Evolutionary conservation across 2,888 invertebrate species (phyloP), one percentile per base, ranked within the genome.

Genomic region (Scaeva pyrastri): DNA sequence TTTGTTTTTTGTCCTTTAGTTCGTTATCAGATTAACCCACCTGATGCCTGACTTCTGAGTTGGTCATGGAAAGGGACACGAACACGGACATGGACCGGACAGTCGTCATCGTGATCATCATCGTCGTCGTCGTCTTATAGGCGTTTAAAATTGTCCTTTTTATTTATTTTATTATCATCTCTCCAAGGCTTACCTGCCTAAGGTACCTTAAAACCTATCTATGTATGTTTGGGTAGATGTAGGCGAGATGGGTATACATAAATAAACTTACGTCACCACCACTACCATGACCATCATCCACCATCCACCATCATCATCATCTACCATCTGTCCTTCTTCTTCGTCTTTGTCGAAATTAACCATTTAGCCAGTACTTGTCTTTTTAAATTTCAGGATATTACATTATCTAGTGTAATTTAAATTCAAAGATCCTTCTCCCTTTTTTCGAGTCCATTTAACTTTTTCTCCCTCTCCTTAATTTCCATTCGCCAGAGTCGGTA

Each of bases 371-470:
- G 41, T 12, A 4, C 39, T 23, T 70, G n/a, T 31, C 52, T n/a
- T 73, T n/a, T 77, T 77, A 70, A 77, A 73, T 73, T 73, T 73
- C 76, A 72, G 82, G 82, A 82, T 82, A 82, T 83, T 83, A 73
- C 77, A 77, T 78, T 83, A 78, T 83, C 62, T 73, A 62, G 45
- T 55, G 77, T 78, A 77, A 83, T 83, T 73, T 83, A 77, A 77
- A 83, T 83, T 83, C 83, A 83, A 73, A 83, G 77, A 83, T 78
- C 77, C 77, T 73, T 77, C 83, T 83, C 77, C 77, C 77, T 64
- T 64, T 55, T 70, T 77, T 83, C 83, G 23, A 83, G 83, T 56
- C 83, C 77, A 83, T 83, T 83, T 62, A 83, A 77, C 77, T 56
- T 70, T 19, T 41, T 77, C 55, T 52, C 36, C 43, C 31, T 31